Conservation (phyloP, 2,113 vertebrate species). For the Chloropsis cyanopogon region DNA sequence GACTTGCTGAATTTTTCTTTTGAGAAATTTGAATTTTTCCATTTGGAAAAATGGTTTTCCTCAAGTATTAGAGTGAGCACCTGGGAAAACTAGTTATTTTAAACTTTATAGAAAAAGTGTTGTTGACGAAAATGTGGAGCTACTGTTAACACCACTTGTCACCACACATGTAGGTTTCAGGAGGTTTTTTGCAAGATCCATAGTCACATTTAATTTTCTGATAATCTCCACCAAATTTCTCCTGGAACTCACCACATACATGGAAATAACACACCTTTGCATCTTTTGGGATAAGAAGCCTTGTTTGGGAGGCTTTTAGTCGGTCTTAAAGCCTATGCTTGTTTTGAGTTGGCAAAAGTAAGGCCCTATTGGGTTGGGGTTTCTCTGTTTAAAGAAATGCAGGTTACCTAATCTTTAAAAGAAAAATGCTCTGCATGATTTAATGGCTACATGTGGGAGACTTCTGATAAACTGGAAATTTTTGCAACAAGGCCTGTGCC, state of each 20-base stretch:
- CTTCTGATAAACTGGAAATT: background rate
- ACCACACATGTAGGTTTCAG: rapidly evolving
- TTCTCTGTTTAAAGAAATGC: background rate
- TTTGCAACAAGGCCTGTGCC: background rate
- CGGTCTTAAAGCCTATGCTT: background rate
- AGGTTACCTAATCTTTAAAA: background rate
- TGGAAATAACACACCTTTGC: background rate
- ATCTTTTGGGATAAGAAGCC: rapidly evolving
- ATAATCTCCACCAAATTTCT: background rate
- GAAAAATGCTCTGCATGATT: background rate
- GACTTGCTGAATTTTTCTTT: background rate
- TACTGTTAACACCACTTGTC: background rate
- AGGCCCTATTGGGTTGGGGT: background rate
- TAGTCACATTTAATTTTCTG: background rate
- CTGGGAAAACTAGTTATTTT: background rate
- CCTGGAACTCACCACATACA: background rate
- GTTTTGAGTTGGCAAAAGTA: background rate
- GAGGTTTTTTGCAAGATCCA: background rate
- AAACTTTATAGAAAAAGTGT: background rate
- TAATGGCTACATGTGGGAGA: background rate
- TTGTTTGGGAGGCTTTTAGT: background rate
- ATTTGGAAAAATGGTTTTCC: background rate
- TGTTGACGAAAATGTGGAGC: background rate
- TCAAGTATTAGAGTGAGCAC: background rate
- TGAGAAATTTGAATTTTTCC: background rate